A percentile compares a stretch with the other conserved stretches of the same genome.
Evolutionary conservation across 2,888 invertebrate genomes (phyloP).

Genomic region (Sminthurinus aureus): DNA sequence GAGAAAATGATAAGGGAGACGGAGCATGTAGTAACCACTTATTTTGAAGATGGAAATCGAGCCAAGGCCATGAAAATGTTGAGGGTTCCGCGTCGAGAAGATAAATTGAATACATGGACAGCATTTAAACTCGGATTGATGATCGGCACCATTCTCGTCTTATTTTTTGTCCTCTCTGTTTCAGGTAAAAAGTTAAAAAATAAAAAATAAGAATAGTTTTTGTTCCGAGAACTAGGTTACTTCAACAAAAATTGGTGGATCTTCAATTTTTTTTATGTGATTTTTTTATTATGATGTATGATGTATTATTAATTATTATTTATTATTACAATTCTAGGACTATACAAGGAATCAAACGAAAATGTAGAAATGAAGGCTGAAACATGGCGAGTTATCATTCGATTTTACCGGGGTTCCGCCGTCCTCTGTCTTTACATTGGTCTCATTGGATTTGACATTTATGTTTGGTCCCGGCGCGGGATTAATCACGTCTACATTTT

Average conservation of each 20-base stretch:
- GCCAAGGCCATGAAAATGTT: constrained; percentile 32
- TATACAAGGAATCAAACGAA: background rate
- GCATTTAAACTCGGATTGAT: constrained; percentile 30
- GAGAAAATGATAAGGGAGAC: constrained; percentile 10
- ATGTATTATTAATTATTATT: background rate
- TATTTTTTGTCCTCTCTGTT: constrained; percentile 8
- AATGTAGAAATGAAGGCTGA: background rate
- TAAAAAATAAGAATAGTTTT: no score
- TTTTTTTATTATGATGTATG: no score
- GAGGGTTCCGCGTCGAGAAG: background rate
- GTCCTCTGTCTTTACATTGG: constrained; percentile 14
- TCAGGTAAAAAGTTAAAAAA: background rate
- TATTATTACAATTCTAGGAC: background rate
- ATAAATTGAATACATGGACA: constrained; percentile 24
- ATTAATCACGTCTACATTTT: constrained; percentile 32
- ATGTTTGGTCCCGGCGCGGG: constrained; percentile 14
- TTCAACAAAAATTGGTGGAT: no score
- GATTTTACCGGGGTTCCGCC: constrained; percentile 24
- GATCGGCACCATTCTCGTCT: constrained; percentile 10
- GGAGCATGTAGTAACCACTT: constrained; percentile 15
- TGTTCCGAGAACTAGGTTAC: no score
- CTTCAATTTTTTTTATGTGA: no score
- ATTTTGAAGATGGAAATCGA: constrained; percentile 22
- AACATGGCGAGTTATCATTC: constrained; percentile 6
- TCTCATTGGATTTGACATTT: constrained; percentile 22